Conservation (phyloP, 1,140 invertebrate species). For the Bombus ignitus region DNA sequence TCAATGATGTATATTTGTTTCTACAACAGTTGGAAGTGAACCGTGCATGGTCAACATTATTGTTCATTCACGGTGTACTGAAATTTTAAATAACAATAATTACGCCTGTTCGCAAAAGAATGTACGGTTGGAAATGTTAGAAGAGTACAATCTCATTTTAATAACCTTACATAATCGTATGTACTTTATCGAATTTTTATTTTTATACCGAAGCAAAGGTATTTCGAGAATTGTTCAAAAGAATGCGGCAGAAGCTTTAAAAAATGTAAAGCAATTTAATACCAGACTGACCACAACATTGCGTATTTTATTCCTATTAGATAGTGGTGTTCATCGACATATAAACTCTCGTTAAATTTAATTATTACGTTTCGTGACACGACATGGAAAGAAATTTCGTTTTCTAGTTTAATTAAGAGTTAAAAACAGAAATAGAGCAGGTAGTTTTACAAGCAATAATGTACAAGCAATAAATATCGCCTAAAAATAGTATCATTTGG, state of each 20-base stretch:
- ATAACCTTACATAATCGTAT: background rate
- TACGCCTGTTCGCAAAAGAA: background rate
- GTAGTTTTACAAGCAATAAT: background rate
- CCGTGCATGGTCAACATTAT: background rate
- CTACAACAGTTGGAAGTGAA: background rate
- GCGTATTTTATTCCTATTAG: background rate
- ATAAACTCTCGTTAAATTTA: background rate
- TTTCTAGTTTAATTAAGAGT: background rate
- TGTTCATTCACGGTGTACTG: background rate
- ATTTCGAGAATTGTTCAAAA: too few relatives aligned
- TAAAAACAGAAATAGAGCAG: background rate
- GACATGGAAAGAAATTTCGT: background rate
- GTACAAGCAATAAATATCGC: slow-evolving; percentile 10
- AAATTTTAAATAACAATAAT: background rate
- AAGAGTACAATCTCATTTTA: background rate
- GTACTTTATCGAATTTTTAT: too few relatives aligned
- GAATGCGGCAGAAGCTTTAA: too few relatives aligned
- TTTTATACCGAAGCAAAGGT: background rate
- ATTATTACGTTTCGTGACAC: background rate
- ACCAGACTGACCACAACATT: background rate
- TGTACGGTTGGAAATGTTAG: background rate
- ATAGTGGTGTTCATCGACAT: background rate
- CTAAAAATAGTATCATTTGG: background rate
- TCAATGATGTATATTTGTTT: slow-evolving; percentile 17
- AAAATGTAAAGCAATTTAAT: too few relatives aligned